Conservation (phyloP, 2,797 vertebrate species). For the Bradypus variegatus region DNA sequence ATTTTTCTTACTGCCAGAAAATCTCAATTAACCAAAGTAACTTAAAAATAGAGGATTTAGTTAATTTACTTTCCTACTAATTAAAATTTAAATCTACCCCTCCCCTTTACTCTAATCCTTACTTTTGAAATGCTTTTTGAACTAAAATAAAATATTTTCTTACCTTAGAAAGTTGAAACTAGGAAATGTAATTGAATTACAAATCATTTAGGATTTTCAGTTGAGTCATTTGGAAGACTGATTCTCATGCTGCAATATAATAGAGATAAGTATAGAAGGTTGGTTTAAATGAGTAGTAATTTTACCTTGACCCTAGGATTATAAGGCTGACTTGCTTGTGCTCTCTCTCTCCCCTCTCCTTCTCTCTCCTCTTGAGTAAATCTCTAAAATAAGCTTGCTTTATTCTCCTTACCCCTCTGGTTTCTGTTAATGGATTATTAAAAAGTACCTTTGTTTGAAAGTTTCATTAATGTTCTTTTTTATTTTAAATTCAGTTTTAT, state of each 20-base stretch:
- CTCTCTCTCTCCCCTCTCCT: neutral
- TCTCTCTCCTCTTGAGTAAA: neutral
- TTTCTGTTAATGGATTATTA: slow-evolving; percentile 11
- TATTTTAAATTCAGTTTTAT: no score
- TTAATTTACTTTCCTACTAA: slow-evolving; percentile 43
- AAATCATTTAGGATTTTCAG: slow-evolving; percentile 21
- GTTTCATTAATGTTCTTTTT: neutral
- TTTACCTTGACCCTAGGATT: neutral
- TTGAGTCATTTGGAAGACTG: neutral
- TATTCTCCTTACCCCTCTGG: neutral
- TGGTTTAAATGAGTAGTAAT: slow-evolving; percentile 12
- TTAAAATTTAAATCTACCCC: slow-evolving; percentile 41
- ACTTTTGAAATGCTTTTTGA: slow-evolving; percentile 8
- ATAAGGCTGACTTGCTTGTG: neutral
- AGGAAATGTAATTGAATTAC: slow-evolving; percentile 31
- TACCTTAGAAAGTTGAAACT: neutral
- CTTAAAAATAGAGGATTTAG: slow-evolving; percentile 8
- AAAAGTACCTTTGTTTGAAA: slow-evolving; percentile 24
- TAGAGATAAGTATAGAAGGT: neutral
- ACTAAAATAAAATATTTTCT: slow-evolving; percentile 23
- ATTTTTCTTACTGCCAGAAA: slow-evolving; percentile 35
- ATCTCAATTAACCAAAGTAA: slow-evolving; percentile 12
- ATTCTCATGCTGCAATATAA: neutral
- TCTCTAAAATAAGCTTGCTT: slow-evolving; percentile 6
- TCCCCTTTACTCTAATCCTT: slow-evolving; percentile 9